Evolutionary conservation across 2,888 invertebrate species (phyloP), one percentile per base, ranked within the genome.

Genomic region (Entomobrya proxima): DNA sequence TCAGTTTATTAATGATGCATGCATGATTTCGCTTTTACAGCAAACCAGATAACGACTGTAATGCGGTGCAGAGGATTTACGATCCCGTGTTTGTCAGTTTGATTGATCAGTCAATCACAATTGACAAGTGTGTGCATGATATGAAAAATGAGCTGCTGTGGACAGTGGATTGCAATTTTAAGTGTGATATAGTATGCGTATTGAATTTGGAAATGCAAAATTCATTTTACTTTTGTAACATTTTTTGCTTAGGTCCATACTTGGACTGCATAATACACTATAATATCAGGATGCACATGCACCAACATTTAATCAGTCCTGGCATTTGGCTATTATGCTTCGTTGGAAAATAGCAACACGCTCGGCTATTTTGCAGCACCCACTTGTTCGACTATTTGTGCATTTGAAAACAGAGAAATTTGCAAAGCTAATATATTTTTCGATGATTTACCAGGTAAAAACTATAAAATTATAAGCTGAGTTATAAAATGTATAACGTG

Each of bases 391-490:
- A n/a, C 27, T 72, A 30, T 72, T 72, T 72, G 13, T 72, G 2
- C 18, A 47, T 18, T 30, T 72, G 1, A 72, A 72, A 30, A 47
- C n/a, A 9, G 11, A 72, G 6, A 72, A 72, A 30, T 72, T 47
- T 30, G 13, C 24, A 2, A 0, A 0, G 30, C 5, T 72, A 4
- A 1, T 72, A 2, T 72, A 47, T 35, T 6, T 32, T 1, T 72
- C 72, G n/a, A 72, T 72, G 47, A 0, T 50, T 18, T 72, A 47
- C 35, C 72, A 72, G 4, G 72, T 72, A n/a, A 30, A 27, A 13
- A 21, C 35, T n/a, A 64, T 27, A 58, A 18, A 27, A 58, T 21
- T 24, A 18, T 7, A 15, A 35, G n/a, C 35, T 37, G 7, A 13
- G 7, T 27, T 27, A 27, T 11, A 64, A 11, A 18, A 11, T 7